Evolutionary conservation across 2,797 vertebrate species (phyloP), one percentile per base, ranked within the genome.

Genomic region (Coendou prehensilis): DNA sequence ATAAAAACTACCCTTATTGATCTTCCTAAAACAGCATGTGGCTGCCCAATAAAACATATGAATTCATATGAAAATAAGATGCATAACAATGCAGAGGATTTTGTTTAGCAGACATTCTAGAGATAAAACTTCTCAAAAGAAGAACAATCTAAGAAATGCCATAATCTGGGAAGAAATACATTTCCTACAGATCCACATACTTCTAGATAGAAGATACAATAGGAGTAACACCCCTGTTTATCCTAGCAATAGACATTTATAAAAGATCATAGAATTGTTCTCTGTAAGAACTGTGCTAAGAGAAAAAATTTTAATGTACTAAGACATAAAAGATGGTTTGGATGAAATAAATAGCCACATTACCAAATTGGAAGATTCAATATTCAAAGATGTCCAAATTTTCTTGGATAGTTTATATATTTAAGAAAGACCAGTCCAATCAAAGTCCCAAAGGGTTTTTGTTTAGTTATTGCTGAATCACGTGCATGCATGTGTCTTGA

Each of bases 1-100:
- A 95, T 92, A 91, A 97, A 97, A 93, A 54, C n/a, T 11, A 61
- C 85, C 45, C 95, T 94, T 93, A 90, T 56, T 95, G 79, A 92
- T 92, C 81, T 80, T 95, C 92, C 71, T 88, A 61, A 83, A 94
- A 93, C 47, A 97, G 78, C 95, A 75, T 79, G 23, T 76, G 78
- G 52, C 87, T 95, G 56, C 37, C 73, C 82, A 89, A 61, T 86
- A 95, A 96, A 96, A 93, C 9, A 30, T 71, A 85, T 1, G 41
- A 71, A 95, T 93, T 96, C 56, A 56, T 83, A 28, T 7, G 52
- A 82, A 73, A 79, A 41, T 15, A 30, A 30, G 13, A 59, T 15
- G 50, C 64, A n/a, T 52, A 69, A 52, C 20, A 87, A 61, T 41
- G 33, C 20, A 85, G 10, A 94, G 22, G 37, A 61, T 80, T 91